A percentile compares a stretch with the other conserved stretches of the same genome.
These are phyloP conservation scores for Eupithecia subumbrata DNA, from an alignment of 2,888 invertebrate genomes.

Conservation along the genomic window DNA sequence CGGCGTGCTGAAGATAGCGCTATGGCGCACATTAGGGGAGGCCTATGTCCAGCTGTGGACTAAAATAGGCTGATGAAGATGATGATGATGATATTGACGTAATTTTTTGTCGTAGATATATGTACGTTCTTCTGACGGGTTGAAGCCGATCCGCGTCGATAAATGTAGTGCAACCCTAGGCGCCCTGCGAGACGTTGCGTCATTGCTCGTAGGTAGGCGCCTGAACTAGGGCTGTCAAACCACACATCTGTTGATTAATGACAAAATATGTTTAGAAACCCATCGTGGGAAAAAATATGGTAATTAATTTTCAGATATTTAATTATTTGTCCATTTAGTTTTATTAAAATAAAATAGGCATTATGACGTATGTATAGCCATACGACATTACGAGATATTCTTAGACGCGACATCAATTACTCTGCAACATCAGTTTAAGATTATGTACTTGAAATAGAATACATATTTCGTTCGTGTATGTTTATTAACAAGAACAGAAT, in stretches of 20 bases:
- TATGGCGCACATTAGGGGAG: too few relatives aligned
- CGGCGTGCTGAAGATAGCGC: too few relatives aligned
- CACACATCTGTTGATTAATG: not conserved
- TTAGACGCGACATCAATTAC: not conserved
- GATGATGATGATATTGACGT: too few relatives aligned
- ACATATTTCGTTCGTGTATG: not conserved
- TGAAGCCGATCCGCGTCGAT: not conserved
- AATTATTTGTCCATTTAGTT: too few relatives aligned
- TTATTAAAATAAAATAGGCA: too few relatives aligned
- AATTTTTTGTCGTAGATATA: not conserved
- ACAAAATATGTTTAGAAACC: not conserved
- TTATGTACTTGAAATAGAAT: not conserved
- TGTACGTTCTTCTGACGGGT: not conserved
- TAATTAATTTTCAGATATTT: too few relatives aligned
- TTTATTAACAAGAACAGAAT: too few relatives aligned
- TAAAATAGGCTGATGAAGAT: too few relatives aligned
- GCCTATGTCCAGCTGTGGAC: too few relatives aligned
- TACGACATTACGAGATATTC: not conserved
- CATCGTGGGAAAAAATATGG: not conserved
- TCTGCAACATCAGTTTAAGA: not conserved
- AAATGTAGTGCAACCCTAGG: conserved; percentile 17
- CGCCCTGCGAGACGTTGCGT: conserved; percentile 41
- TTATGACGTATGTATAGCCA: too few relatives aligned
- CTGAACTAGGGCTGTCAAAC: conserved; percentile 34
- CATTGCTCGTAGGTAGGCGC: conserved; percentile 35